phyloP scores from a whole-genome alignment of 2,113 vertebrate species.

The Drymodes brunneopygia region DNA sequence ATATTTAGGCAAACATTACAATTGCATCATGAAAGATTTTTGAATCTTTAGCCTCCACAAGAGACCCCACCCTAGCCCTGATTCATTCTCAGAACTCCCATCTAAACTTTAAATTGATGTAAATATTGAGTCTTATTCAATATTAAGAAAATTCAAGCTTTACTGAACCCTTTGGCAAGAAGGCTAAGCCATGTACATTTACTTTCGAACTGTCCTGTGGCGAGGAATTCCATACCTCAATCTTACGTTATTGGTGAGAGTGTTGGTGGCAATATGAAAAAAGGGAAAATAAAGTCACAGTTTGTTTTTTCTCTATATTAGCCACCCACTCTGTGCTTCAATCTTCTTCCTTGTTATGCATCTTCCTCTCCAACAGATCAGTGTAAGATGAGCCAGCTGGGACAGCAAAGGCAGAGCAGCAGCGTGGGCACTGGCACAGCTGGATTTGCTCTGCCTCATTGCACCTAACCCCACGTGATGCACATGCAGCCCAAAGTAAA shows the following conservation, averaged over 20 bases:
- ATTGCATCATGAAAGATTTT: not conserved
- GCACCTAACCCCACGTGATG: fast-evolving
- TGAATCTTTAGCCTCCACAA: not conserved
- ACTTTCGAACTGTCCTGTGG: not conserved
- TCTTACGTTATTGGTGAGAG: fast-evolving
- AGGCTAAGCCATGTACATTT: not conserved
- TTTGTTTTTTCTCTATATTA: not conserved
- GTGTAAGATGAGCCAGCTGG: not conserved
- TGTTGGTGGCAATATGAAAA: not conserved
- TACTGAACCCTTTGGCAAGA: not conserved
- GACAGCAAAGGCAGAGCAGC: not conserved
- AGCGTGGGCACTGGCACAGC: not conserved
- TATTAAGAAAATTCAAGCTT: not conserved
- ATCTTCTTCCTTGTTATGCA: not conserved
- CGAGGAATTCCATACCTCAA: not conserved
- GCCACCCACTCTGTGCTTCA: not conserved
- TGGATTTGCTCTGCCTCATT: not conserved
- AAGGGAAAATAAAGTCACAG: not conserved
- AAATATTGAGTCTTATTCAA: not conserved
- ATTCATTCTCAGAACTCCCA: not conserved
- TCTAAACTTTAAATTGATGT: not conserved
- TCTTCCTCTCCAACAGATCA: not conserved
- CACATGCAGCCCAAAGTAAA: not conserved
- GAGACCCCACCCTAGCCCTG: not conserved
- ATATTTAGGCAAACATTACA: not conserved